phyloP scores from a whole-genome alignment of 2,888 invertebrate species.

The Hyles lineata region DNA sequence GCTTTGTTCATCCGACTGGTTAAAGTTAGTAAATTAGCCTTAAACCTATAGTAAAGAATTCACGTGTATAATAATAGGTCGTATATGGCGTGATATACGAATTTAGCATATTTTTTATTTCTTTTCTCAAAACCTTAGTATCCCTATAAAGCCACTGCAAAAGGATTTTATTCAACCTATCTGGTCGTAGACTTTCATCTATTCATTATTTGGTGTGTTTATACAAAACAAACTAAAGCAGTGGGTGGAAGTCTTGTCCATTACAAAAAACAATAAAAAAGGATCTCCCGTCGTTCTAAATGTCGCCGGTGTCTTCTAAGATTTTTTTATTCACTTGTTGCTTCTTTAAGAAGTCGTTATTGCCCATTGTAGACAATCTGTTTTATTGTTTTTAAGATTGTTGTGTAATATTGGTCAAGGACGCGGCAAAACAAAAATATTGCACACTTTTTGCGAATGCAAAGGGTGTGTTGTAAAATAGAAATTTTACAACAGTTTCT shows the following conservation, averaged over 20 bases:
- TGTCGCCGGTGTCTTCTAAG: constrained; percentile 47
- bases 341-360: constrained; percentile 48
- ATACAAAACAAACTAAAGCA: not conserved
- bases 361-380: constrained; percentile 7
- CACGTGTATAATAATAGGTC: too few relatives aligned
- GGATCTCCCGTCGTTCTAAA: constrained; percentile 42
- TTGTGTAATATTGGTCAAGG: constrained; percentile 57
- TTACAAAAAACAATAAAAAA: constrained; percentile 39
- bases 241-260: not conserved
- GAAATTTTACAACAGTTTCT: constrained; percentile 26
- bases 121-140: too few relatives aligned
- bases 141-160: too few relatives aligned
- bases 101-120: too few relatives aligned
- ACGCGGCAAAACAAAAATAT: constrained; percentile 49
- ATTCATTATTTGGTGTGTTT: not conserved
- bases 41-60: too few relatives aligned
- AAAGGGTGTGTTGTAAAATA: constrained; percentile 45
- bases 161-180: too few relatives aligned
- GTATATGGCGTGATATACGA: too few relatives aligned
- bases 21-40: too few relatives aligned
- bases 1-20: too few relatives aligned
- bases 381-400: constrained; percentile 36
- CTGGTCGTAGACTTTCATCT: not conserved
- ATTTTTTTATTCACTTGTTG: constrained; percentile 47
- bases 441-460: constrained; percentile 54